Percentiles rank a stretch among this genome's conserved stretches.
Conservation (phyloP, 2,888 invertebrate genomes). For the Pristionchus japonicus region DNA sequence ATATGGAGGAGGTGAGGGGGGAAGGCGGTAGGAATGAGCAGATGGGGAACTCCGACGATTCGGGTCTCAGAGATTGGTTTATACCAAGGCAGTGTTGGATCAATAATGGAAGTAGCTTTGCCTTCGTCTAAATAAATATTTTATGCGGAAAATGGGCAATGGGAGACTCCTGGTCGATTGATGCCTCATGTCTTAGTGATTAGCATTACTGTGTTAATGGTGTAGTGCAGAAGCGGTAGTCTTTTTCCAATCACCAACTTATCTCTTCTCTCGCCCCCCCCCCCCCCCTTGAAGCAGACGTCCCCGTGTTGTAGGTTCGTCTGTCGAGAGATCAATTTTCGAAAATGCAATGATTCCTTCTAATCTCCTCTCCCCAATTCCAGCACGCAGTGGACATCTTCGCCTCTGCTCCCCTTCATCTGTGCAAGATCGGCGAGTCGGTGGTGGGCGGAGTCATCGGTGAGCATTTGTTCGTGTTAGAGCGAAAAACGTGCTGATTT, state of each 20-base stretch:
- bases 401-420: constrained; percentile 61
- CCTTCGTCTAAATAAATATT: not conserved
- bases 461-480: not conserved
- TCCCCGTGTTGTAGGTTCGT: too few relatives aligned
- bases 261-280: not conserved
- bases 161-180: too few relatives aligned
- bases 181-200: too few relatives aligned
- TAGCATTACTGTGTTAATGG: too few relatives aligned
- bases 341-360: not conserved
- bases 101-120: too few relatives aligned
- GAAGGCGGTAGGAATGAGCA: not conserved
- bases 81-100: too few relatives aligned
- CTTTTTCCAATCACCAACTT: too few relatives aligned
- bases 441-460: constrained; percentile 46
- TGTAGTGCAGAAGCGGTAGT: too few relatives aligned
- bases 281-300: too few relatives aligned
- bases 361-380: not conserved
- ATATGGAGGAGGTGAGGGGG: constrained; percentile 58
- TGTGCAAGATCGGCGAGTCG: constrained; percentile 58
- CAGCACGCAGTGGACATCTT: constrained; percentile 71
- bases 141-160: not conserved
- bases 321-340: too few relatives aligned
- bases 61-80: not conserved
- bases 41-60: not conserved
- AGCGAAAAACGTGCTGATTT: not conserved